phyloP scores from a whole-genome alignment of 2,113 vertebrate species.

The Sinocyclocheilus anophthalmus region DNA sequence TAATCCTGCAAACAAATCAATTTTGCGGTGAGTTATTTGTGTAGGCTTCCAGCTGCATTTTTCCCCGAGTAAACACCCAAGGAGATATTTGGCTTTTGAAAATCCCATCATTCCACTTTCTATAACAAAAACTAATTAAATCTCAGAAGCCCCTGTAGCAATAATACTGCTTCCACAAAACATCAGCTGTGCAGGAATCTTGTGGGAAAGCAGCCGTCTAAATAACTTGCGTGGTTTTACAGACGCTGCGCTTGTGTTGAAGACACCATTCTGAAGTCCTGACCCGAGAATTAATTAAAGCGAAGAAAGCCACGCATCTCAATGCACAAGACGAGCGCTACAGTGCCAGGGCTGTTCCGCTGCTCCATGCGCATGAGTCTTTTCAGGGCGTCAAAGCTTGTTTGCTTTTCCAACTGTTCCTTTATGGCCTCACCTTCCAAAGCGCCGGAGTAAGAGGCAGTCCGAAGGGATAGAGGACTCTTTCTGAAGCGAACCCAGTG shows the following conservation, averaged over 20 bases:
- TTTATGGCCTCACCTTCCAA: constrained; percentile 69
- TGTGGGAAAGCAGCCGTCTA: constrained; percentile 43
- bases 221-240: constrained; percentile 50
- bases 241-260: constrained; percentile 52
- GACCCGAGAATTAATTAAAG: constrained; percentile 57
- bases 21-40: constrained; percentile 24
- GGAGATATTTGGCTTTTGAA: constrained; percentile 59
- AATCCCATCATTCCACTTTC: constrained; percentile 58
- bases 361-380: constrained; percentile 46
- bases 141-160: constrained; percentile 56
- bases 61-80: constrained; percentile 39
- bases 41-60: constrained; percentile 23
- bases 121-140: constrained; percentile 62
- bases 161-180: constrained; percentile 56
- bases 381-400: constrained; percentile 68
- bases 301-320: constrained; percentile 52
- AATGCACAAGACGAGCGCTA: constrained; percentile 28
- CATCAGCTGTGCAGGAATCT: constrained; percentile 47
- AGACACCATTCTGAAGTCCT: constrained; percentile 58
- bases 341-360: neutral
- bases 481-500: constrained; percentile 63
- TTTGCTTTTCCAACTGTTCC: constrained; percentile 72
- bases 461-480: constrained; percentile 52
- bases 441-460: constrained; percentile 2
- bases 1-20: constrained; percentile 33